A percentile compares a stretch with the other conserved stretches of the same genome.
These are phyloP conservation scores for Eupithecia insigniata DNA, from an alignment of 2,888 invertebrate species.

Conservation along the genomic window DNA sequence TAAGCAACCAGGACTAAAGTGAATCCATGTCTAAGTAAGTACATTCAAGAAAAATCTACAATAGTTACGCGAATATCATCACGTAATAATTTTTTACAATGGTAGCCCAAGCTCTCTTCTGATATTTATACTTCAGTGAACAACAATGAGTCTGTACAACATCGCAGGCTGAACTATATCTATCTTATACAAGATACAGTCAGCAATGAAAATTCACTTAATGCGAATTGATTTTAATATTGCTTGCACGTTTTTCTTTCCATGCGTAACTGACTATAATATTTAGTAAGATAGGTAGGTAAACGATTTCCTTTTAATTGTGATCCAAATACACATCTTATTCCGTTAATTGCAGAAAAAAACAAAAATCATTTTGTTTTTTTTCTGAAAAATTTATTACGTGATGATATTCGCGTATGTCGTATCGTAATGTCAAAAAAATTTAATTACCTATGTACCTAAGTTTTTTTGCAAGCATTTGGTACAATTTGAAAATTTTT, in stretches of 20 bases:
- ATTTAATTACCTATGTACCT: too few species aligned
- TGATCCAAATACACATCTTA: too few species aligned
- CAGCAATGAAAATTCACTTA: neutral
- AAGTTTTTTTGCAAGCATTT: too few species aligned
- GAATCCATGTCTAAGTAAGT: too few species aligned
- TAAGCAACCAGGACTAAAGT: too few species aligned
- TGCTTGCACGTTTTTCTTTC: neutral
- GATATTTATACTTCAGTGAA: constrained; percentile 28
- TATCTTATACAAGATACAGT: neutral
- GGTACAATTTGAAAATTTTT: too few species aligned
- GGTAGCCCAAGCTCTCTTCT: constrained; percentile 9
- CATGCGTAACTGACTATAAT: neutral
- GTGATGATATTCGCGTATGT: too few species aligned
- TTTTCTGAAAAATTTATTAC: too few species aligned
- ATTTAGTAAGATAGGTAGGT: neutral
- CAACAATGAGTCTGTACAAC: constrained; percentile 40
- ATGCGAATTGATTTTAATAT: neutral
- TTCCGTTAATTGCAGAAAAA: too few species aligned
- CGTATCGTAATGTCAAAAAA: too few species aligned
- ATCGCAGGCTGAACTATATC: constrained; percentile 50
- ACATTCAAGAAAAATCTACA: neutral
- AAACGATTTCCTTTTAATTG: neutral
- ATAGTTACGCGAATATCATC: neutral
- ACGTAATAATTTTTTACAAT: neutral
- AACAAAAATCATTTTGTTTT: too few species aligned